Evolutionary conservation across 2,888 invertebrate genomes (phyloP).

Genomic region (Lamellibrachia columna): DNA sequence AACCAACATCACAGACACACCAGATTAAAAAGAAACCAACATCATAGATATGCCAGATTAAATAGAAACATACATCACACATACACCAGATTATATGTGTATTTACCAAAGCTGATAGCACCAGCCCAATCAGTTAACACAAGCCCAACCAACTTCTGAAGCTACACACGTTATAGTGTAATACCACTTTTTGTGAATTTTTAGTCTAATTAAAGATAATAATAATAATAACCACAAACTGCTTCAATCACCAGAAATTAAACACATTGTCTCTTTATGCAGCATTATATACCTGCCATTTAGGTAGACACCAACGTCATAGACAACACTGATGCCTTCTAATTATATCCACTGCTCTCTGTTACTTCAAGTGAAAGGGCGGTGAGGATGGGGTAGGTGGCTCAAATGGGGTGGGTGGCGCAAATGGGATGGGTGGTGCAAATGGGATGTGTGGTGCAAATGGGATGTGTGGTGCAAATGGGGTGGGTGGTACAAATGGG

Average conservation of each 20-base stretch:
- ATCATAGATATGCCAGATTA: neutral
- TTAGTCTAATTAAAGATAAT: too few relatives aligned
- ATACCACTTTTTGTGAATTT: too few relatives aligned
- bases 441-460: neutral
- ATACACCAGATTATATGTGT: neutral
- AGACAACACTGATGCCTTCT: too few relatives aligned
- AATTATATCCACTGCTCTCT: too few relatives aligned
- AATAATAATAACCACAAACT: too few relatives aligned
- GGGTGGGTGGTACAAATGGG: too few relatives aligned
- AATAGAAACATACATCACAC: neutral
- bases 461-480: too few relatives aligned
- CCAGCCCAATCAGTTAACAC: neutral
- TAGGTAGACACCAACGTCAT: too few relatives aligned
- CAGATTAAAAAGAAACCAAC: neutral
- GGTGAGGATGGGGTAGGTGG: neutral
- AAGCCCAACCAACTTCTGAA: neutral
- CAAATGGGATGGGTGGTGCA: neutral
- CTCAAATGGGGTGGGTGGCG: neutral
- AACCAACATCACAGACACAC: neutral
- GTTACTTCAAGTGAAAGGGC: neutral
- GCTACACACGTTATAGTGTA: too few relatives aligned
- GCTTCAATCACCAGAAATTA: too few relatives aligned
- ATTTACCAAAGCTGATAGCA: neutral
- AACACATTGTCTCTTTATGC: too few relatives aligned
- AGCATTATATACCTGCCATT: too few relatives aligned